Base-by-base conservation (phyloP, 2,888 invertebrate species). In the Cheilosia impressa region DNA sequence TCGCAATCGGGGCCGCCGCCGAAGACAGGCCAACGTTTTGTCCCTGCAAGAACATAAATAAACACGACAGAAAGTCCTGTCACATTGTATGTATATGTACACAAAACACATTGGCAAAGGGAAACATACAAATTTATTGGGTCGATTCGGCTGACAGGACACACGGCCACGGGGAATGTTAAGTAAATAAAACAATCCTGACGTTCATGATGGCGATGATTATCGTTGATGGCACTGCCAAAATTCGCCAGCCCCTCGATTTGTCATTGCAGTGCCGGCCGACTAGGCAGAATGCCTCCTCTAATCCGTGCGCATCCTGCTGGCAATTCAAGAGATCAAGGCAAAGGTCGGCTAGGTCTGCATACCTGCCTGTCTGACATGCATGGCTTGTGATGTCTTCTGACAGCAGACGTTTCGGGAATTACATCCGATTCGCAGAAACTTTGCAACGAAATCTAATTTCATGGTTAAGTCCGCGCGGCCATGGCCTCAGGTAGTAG, bases 121-220 rank as follows among this genome's bases (percentile, higher is more conserved):
- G 41, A 60, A 15, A 72, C 22, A 47, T 19, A 38, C 75, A 81
- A 77, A 63, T 78, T 60, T 68, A 68, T 81, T 68, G 62, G 76
- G 72, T 85, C 85, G 85, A 79, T 72, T 76, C 81, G 85, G 66
- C 72, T 85, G 81, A 81, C 80, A 85, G 81, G 80, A 85, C 72
- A 85, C 43, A 69, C 52, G 66, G 68, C 72, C 24, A 27, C n/a
- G 15, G 47, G 55, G 15, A 4, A 63, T 60, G 19, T 43, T 9
- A 13, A 43, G 47, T 17, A 62, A 38, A 13, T 19, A 47, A 47
- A 55, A 55, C 41, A 27, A 55, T 19, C 52, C 31, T 43, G 50
- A 62, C 31, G 41, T n/a, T 65, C 76, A 78, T 62, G 63, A 83
- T 73, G 66, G 55, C 60, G 41, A 76, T 72, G 73, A 79, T 80